Percentiles rank a stretch among this genome's conserved stretches.
These are phyloP conservation scores for Cephus pygmeus DNA, from an alignment of 2,888 invertebrate species.

Conservation along the genomic window DNA sequence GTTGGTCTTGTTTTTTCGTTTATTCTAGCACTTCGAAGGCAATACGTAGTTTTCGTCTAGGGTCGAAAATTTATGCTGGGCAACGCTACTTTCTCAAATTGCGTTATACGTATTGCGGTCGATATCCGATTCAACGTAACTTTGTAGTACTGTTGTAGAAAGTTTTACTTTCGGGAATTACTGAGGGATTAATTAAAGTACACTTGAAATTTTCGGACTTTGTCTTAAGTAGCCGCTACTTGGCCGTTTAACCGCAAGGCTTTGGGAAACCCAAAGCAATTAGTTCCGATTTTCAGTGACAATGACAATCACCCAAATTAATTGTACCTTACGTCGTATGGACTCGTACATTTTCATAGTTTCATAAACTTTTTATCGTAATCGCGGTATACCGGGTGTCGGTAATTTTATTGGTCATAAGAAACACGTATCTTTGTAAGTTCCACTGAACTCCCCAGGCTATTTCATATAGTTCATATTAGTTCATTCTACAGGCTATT, in stretches of 20 bases:
- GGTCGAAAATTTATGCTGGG: not conserved
- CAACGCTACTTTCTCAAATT: not conserved
- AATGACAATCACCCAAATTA: not conserved
- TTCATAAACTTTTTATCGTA: not conserved
- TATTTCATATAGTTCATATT: too few relatives aligned
- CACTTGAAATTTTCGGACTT: not conserved
- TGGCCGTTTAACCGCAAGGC: not conserved
- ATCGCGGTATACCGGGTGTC: not conserved
- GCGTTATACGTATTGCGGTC: not conserved
- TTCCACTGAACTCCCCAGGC: not conserved
- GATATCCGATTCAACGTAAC: not conserved
- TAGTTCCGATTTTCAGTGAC: not conserved
- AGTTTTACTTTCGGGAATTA: not conserved
- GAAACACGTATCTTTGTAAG: not conserved
- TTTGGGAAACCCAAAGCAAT: not conserved
- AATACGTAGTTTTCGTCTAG: not conserved
- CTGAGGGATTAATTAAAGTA: not conserved
- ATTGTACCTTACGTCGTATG: not conserved
- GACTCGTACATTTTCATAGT: not conserved
- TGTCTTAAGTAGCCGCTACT: not conserved
- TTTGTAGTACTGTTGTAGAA: not conserved
- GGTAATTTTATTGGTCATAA: not conserved
- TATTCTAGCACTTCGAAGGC: not conserved
- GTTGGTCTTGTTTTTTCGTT: not conserved
- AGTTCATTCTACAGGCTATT: not conserved